Evolutionary conservation across 2,888 invertebrate species (phyloP).

Genomic region (Microctonus brassicae): DNA sequence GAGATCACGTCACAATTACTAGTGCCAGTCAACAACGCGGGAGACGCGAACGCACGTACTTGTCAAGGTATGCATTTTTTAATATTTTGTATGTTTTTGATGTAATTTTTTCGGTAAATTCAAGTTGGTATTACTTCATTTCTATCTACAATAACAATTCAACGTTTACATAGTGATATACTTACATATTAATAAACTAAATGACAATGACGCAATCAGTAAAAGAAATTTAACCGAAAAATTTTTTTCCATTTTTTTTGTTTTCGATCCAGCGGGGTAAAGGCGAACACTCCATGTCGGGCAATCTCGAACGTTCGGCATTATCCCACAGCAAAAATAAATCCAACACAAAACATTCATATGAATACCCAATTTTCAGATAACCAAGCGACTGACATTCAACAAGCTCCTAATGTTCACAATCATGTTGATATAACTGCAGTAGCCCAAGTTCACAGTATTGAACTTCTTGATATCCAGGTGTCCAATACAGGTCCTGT

Average conservation of each 20-base stretch:
- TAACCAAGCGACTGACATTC: too few species aligned
- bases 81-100: constrained; percentile 3
- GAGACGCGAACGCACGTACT: constrained; percentile 8
- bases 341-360: too few species aligned
- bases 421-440: too few species aligned
- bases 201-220: not conserved
- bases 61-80: not conserved
- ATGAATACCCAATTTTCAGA: too few species aligned
- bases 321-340: too few species aligned
- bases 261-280: constrained; percentile 1
- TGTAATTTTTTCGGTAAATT: constrained; percentile 10
- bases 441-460: too few species aligned
- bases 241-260: not conserved
- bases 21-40: not conserved
- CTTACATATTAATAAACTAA: not conserved
- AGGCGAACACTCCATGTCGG: constrained; percentile 1
- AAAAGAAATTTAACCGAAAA: not conserved
- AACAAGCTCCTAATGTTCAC: too few species aligned
- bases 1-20: not conserved
- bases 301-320: not conserved
- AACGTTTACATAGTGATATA: not conserved
- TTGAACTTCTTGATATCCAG: too few species aligned
- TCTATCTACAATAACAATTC: not conserved
- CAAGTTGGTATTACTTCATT: not conserved
- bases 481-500: too few species aligned